Evolutionary conservation across 2,113 vertebrate genomes (phyloP).

Genomic region (Paradisaea rubra): DNA sequence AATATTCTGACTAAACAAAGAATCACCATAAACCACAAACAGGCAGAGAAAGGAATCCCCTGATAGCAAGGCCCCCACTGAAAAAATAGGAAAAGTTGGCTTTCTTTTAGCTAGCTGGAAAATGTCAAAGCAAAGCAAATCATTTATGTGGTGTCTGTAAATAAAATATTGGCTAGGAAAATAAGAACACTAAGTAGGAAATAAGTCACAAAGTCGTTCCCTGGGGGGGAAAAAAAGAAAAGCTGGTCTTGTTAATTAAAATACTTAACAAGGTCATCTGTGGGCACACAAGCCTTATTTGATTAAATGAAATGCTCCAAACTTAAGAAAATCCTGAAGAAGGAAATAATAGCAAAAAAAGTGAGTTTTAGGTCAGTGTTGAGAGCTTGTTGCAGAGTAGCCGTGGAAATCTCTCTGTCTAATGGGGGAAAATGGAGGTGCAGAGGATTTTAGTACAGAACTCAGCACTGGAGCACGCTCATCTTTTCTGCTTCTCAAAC

Average conservation of each 20-base stretch:
- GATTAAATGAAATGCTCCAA: not conserved
- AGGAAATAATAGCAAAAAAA: not conserved
- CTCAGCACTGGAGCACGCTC: not conserved
- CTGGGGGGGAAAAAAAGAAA: not conserved
- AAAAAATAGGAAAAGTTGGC: not conserved
- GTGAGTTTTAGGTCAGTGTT: not conserved
- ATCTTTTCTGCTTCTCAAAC: not conserved
- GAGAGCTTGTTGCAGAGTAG: not conserved
- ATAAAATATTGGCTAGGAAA: conserved; percentile 14
- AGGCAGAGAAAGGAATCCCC: not conserved
- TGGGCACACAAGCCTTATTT: not conserved
- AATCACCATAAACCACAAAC: not conserved
- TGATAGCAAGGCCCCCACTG: not conserved
- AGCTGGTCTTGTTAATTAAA: not conserved
- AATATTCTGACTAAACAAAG: conserved; percentile 7
- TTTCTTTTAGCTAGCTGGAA: not conserved
- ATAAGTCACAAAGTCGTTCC: not conserved
- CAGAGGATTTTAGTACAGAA: not conserved
- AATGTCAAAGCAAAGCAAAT: not conserved
- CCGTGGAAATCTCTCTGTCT: not conserved
- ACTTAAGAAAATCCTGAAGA: not conserved
- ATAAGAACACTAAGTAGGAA: not conserved
- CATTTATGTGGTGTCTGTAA: not conserved
- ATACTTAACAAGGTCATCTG: not conserved
- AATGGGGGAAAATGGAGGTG: not conserved